These are phyloP conservation scores for Torymus aiolomorphi DNA, from an alignment of 2,888 invertebrate genomes.

Conservation along the genomic window DNA sequence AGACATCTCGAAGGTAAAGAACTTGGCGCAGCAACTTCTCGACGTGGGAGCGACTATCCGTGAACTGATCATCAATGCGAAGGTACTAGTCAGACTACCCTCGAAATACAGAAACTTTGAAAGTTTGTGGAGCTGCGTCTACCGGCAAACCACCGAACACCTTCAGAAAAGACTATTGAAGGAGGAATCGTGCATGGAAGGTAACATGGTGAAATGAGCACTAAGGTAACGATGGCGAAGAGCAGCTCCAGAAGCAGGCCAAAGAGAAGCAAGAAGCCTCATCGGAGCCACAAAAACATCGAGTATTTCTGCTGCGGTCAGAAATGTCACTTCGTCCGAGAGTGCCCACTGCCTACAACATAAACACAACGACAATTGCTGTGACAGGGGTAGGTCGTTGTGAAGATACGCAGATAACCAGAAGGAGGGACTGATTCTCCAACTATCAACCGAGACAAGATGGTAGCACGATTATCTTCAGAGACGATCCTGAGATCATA, in stretches of 20 bases:
- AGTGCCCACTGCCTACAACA: slow-evolving; percentile 1
- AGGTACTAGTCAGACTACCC: neutral
- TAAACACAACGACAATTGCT: neutral
- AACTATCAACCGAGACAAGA: neutral
- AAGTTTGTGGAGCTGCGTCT: neutral
- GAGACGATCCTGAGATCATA: neutral
- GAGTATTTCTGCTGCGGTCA: neutral
- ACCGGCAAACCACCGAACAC: neutral
- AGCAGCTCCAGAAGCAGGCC: neutral
- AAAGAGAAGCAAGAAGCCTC: neutral
- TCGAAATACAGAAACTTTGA: neutral
- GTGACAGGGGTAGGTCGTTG: slow-evolving; percentile 58
- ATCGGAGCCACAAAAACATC: neutral
- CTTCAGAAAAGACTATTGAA: neutral
- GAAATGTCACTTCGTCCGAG: neutral
- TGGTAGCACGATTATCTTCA: neutral
- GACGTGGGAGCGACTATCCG: neutral
- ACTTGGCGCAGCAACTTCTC: slow-evolving; percentile 2
- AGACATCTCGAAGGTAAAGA: too few relatives aligned
- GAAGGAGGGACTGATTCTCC: slow-evolving; percentile 55
- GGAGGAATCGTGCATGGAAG: neutral
- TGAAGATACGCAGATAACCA: slow-evolving; percentile 57
- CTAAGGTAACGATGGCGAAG: neutral
- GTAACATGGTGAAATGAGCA: neutral
- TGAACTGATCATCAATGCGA: neutral